phyloP scores from a whole-genome alignment of 1,140 invertebrate genomes.

The Acromyrmex charruanus region DNA sequence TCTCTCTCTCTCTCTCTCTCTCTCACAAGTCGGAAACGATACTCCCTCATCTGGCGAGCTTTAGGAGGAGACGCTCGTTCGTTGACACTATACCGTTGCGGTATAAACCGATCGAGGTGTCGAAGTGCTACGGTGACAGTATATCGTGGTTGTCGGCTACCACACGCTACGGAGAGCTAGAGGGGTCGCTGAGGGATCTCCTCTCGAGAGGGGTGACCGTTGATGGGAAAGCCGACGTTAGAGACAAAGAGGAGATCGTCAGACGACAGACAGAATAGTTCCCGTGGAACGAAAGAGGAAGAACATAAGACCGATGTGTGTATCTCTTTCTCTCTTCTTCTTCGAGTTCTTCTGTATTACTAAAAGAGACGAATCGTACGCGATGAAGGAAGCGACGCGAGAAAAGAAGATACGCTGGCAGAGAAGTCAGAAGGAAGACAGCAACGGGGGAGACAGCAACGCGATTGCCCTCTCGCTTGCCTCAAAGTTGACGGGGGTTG shows the following conservation, averaged over 20 bases:
- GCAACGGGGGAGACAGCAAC: conserved; percentile 21
- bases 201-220: conserved; percentile 57
- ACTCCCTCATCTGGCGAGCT: conserved; percentile 10
- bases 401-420: conserved; percentile 44
- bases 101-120: conserved; percentile 71
- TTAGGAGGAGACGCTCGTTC: not conserved
- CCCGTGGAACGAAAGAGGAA: conserved; percentile 41
- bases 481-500: conserved; percentile 78
- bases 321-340: not conserved
- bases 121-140: conserved; percentile 66
- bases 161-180: conserved; percentile 21
- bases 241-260: conserved; percentile 34
- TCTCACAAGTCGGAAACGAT: conserved; percentile 9
- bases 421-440: conserved; percentile 13
- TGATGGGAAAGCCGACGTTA: conserved; percentile 56
- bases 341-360: not conserved
- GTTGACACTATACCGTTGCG: conserved; percentile 19
- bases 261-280: conserved; percentile 14
- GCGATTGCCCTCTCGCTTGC: conserved; percentile 68
- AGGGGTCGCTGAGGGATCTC: conserved; percentile 60
- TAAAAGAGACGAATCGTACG: not conserved
- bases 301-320: not conserved
- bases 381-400: conserved; percentile 33
- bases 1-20: no score
- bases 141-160: conserved; percentile 51